Evolutionary conservation across 2,113 vertebrate genomes (phyloP), one percentile per base, ranked within the genome.

Genomic region (Oplegnathus fasciatus): DNA sequence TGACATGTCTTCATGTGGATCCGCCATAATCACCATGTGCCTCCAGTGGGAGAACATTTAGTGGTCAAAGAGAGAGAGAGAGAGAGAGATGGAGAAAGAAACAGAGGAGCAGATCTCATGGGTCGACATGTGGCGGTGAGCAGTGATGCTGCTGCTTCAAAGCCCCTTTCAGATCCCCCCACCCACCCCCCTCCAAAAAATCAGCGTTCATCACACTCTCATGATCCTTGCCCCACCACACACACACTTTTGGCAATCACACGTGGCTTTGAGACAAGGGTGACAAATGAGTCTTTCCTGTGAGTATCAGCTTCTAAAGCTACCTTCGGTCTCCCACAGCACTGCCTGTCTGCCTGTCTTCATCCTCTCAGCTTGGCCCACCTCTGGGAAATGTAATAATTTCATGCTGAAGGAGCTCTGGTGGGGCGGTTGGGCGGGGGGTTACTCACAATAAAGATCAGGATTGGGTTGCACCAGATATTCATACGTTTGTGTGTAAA

Each of bases 371-470:
- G 77, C 77, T 79, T 70, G 78, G 83, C 82, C 86, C 82, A 57
- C 80, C 86, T 90, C 83, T 22, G 82, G 79, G 87, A 91, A 88
- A 93, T 86, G 69, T 89, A 60, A 86, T 82, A 87, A 89, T 89
- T 84, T 90, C 83, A 86, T 71, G 68, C 72, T 85, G 76, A 84
- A 84, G 87, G 69, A 66, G 84, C 54, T 84, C 66, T 74, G 62
- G 5, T 66, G 65, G 62, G 67, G n/a, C 37, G 60, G 28, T 46
- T 44, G 7, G 94, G 94, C 91, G 92, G 75, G 94, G 93, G 82
- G 70, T 75, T 88, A 95, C 92, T 95, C 95, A 95, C 95, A 96
- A 95, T 66, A 96, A 92, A 91, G 93, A 93, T 96, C 93, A 34
- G 55, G 89, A 75, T 66, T 60, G 40, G 28, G 32, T 73, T 83